These are phyloP conservation scores for Ennomos erosarius DNA, from an alignment of 2,888 invertebrate species.

Conservation along the genomic window DNA sequence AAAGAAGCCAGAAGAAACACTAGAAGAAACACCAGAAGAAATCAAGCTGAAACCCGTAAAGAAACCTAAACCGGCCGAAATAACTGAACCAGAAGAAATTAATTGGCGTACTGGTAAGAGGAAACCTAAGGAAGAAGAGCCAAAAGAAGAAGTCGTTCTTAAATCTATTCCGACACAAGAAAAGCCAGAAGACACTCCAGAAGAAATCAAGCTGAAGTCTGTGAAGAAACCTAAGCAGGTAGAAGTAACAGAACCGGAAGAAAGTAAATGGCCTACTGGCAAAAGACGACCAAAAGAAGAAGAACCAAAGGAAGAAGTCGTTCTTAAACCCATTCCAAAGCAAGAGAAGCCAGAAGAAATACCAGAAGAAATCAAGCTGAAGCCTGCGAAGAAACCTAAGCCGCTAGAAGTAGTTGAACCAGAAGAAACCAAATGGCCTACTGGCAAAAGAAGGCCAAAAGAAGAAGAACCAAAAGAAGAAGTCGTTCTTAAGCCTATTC, in stretches of 20 bases:
- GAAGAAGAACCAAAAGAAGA: conserved; percentile 31
- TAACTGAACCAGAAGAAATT: too few relatives aligned
- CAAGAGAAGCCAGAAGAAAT: conserved; percentile 40
- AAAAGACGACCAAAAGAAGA: conserved; percentile 36
- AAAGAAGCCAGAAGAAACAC: too few relatives aligned
- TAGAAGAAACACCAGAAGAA: too few relatives aligned
- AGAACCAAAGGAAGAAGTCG: background rate
- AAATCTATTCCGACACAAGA: conserved; percentile 70
- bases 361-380: conserved; percentile 63
- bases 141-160: conserved; percentile 62
- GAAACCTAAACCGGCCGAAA: too few relatives aligned
- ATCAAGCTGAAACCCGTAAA: too few relatives aligned
- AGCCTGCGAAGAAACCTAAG: conserved; percentile 28
- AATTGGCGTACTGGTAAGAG: conserved; percentile 57
- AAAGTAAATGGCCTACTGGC: conserved; percentile 53
- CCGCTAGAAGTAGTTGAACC: conserved; percentile 43
- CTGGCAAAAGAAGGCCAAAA: conserved; percentile 49
- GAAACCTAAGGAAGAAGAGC: conserved; percentile 63
- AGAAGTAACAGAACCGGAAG: conserved; percentile 54
- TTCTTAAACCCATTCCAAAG: too few relatives aligned
- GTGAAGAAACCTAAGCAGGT: conserved; percentile 66
- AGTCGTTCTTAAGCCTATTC: conserved; percentile 73
- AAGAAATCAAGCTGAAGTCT: conserved; percentile 70
- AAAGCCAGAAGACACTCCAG: conserved; percentile 74
- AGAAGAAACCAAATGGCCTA: conserved; percentile 56